Evolutionary conservation across 2,888 invertebrate genomes (phyloP), one percentile per base, ranked within the genome.

Genomic region (Gasteruption jaculator): DNA sequence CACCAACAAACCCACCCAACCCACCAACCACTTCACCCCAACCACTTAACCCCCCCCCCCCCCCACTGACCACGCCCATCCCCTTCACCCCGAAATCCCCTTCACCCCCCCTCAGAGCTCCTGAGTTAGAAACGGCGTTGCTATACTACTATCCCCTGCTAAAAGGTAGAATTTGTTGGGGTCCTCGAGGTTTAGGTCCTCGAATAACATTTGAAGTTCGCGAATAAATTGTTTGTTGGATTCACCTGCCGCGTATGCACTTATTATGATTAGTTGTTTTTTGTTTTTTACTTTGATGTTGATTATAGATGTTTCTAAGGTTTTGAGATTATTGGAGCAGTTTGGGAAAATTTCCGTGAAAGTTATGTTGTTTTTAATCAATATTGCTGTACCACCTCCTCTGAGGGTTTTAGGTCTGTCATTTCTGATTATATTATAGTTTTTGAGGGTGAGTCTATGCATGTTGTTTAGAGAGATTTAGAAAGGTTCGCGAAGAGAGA

Each of bases 371-470:
- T 44, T 34, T 29, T 33, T 38, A 8, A 49, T 42, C 7, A 47
- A 18, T 5, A 49, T 41, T 4, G 47, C 47, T 6, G 47, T 49
- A 3, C 47, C 46, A 6, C 45, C 46, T 7, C 45, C 47, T 24
- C 41, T 26, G 1, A 10, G 12, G 1, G 33, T 15, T n/a, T 41
- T 42, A 2, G 41, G 40, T 29, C 49, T 37, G 14, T 49, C 49
- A 12, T 26, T 47, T 12, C 45, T 22, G 2, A 40, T 30, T 26
- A 45, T 15, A 5, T 34, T 36, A 16, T 45, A 30, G 11, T 38
- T 35, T 24, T 37, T 7, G 8, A 40, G 29, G 7, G 14, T 4
- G 6, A 49, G 4, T 22, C 40, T 38, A 20, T 45, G 34, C 18
- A n/a, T n/a, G n/a, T n/a, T n/a, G n/a, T n/a, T n/a, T n/a, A n/a